Conservation (phyloP, 2,113 vertebrate genomes). For the Psephotus haematonotus region DNA sequence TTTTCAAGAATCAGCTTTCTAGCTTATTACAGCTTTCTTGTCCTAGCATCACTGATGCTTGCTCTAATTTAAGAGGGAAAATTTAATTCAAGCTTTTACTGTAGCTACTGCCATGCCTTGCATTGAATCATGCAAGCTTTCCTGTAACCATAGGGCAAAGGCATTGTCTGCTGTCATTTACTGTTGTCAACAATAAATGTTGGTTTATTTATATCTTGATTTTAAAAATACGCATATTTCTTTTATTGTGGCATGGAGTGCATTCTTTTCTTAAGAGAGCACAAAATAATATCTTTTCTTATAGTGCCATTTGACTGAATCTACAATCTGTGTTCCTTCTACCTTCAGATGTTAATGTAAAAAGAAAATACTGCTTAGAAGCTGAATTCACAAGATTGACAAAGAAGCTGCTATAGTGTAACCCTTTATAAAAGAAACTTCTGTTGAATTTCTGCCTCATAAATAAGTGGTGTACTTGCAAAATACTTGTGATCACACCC, state of each 20-base stretch:
- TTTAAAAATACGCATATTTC: not conserved
- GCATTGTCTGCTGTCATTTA: not conserved
- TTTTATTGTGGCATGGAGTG: not conserved
- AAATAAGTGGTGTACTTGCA: not conserved
- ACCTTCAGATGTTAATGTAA: not conserved
- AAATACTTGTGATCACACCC: not conserved
- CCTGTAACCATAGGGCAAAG: not conserved
- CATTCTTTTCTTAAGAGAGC: not conserved
- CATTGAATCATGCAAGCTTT: not conserved
- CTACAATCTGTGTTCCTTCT: not conserved
- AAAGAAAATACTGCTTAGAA: not conserved
- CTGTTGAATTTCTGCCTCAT: not conserved
- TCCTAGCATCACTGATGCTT: not conserved
- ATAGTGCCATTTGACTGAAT: not conserved
- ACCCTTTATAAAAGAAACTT: not conserved
- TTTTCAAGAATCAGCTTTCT: not conserved
- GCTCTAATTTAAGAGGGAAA: not conserved
- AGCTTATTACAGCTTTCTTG: not conserved
- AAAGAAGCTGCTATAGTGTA: not conserved
- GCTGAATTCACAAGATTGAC: not conserved
- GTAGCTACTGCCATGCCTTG: not conserved
- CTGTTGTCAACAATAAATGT: not conserved
- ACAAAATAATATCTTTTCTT: not conserved
- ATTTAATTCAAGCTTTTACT: not conserved
- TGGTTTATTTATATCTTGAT: not conserved